Conservation (phyloP, 2,888 invertebrate genomes). For the Tipula unca region DNA sequence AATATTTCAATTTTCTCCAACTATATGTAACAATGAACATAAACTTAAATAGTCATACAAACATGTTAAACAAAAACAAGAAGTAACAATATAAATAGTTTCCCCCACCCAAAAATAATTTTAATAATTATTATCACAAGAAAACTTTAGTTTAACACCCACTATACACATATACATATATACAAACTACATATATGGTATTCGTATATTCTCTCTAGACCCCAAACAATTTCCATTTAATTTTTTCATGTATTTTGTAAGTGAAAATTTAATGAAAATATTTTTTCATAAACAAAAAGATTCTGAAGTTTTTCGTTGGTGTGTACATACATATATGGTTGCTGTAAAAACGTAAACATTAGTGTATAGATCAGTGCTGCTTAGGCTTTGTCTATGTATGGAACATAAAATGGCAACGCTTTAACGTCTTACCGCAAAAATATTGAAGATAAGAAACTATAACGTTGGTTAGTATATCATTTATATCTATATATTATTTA, state of each 20-base stretch:
- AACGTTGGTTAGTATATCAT: too few species aligned
- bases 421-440: too few species aligned
- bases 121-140: neutral
- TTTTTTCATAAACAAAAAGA: neutral
- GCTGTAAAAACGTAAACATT: too few species aligned
- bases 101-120: neutral
- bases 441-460: too few species aligned
- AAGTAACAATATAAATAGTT: neutral
- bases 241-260: neutral
- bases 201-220: too few species aligned
- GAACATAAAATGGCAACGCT: too few species aligned
- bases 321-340: too few species aligned
- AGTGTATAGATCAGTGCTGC: too few species aligned
- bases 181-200: too few species aligned
- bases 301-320: neutral
- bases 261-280: neutral
- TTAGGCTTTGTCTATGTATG: too few species aligned
- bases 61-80: neutral
- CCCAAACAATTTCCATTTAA: neutral
- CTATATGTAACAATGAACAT: neutral
- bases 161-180: neutral
- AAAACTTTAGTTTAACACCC: neutral
- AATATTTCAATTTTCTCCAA: neutral
- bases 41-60: neutral
- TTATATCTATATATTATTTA: too few species aligned